Conservation (phyloP, 2,113 vertebrate genomes). For the Trichechus manatus region DNA sequence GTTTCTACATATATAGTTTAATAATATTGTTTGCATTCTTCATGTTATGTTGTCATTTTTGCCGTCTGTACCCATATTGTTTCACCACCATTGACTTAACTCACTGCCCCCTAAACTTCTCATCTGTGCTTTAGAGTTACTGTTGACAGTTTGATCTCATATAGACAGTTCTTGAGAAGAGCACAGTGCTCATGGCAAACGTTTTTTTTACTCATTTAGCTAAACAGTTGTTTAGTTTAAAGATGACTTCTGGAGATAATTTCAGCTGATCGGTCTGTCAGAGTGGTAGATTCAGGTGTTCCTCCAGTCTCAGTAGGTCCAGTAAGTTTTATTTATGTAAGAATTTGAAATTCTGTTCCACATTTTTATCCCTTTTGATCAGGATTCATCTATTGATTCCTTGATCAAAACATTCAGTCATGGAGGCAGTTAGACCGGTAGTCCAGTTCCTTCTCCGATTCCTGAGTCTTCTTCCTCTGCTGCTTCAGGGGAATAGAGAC, state of each 20-base stretch:
- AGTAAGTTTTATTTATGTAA: background rate
- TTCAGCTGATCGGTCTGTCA: background rate
- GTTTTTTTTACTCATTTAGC: too few species aligned
- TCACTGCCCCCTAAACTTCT: background rate
- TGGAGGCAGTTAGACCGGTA: too few species aligned
- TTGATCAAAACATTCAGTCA: background rate
- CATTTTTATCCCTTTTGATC: background rate
- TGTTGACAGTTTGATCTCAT: background rate
- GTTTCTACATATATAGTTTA: background rate
- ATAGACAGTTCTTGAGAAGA: background rate
- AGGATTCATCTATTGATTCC: background rate
- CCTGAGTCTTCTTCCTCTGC: background rate
- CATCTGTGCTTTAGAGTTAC: background rate
- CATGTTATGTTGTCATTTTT: background rate
- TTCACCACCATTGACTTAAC: background rate
- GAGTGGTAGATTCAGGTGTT: background rate
- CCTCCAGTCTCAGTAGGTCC: background rate
- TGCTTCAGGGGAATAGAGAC: background rate
- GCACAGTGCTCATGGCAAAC: background rate
- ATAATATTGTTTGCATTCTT: background rate
- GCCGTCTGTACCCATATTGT: background rate
- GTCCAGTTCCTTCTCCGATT: background rate
- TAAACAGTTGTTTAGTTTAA: background rate
- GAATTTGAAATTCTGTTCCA: background rate
- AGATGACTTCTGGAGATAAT: background rate